A percentile compares a stretch with the other conserved stretches of the same genome.
Conservation (phyloP, 2,888 invertebrate genomes). For the Mechanitis mazaeus region DNA sequence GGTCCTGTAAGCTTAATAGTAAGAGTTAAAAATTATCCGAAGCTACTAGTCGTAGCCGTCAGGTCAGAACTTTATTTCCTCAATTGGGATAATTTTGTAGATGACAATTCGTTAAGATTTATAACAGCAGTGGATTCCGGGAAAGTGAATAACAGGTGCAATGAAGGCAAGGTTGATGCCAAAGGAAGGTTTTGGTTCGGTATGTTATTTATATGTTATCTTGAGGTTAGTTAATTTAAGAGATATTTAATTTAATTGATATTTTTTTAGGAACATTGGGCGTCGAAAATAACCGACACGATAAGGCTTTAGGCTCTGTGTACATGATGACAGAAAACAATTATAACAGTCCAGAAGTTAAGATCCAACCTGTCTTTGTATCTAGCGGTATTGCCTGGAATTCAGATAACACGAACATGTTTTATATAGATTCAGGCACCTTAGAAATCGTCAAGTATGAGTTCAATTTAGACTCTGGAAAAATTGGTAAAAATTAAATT, state of each 20-base stretch:
- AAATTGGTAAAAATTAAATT: slow-evolving; percentile 75
- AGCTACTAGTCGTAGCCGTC: slow-evolving; percentile 56
- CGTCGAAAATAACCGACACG: slow-evolving; percentile 66
- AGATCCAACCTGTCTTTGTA: slow-evolving; percentile 75
- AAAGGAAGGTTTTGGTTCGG: slow-evolving; percentile 82
- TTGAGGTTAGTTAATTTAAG: not conserved
- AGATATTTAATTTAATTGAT: too few relatives aligned
- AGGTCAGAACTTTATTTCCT: slow-evolving; percentile 63
- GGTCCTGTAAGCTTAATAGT: slow-evolving; percentile 73
- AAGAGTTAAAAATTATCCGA: slow-evolving; percentile 65
- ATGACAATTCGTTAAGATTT: slow-evolving; percentile 48
- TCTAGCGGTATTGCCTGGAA: slow-evolving; percentile 90
- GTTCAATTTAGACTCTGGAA: slow-evolving; percentile 76
- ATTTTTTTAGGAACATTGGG: slow-evolving; percentile 78
- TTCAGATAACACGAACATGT: slow-evolving; percentile 81
- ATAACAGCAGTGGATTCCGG: slow-evolving; percentile 64
- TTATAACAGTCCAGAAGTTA: slow-evolving; percentile 46
- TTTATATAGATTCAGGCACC: slow-evolving; percentile 85
- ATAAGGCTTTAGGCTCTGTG: slow-evolving; percentile 74
- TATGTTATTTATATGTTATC: slow-evolving; percentile 38
- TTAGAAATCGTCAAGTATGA: slow-evolving; percentile 82
- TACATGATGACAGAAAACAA: slow-evolving; percentile 73
- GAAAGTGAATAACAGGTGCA: slow-evolving; percentile 72
- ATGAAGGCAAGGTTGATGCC: slow-evolving; percentile 83
- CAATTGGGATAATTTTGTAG: slow-evolving; percentile 47